Percentiles rank a stretch among this genome's conserved stretches.
Evolutionary conservation across 2,797 vertebrate species (phyloP).

Genomic region (Lithobates pipiens): DNA sequence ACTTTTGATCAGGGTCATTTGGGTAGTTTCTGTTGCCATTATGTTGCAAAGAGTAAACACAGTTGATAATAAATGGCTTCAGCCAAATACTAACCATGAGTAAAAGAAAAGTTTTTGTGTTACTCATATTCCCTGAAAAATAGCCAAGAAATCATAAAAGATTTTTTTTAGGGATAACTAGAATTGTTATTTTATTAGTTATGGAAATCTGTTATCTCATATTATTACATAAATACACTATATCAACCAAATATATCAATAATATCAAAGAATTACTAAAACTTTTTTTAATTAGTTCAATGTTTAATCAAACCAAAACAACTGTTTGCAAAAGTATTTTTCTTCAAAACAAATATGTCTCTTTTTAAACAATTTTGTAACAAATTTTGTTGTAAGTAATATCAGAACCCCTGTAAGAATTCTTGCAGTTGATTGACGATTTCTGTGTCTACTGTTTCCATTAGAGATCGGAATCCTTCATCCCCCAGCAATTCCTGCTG

Average conservation of each 20-base stretch:
- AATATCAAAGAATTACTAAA: not conserved
- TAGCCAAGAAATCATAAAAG: no score
- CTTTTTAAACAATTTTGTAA: not conserved
- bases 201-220: not conserved
- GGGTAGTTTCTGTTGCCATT: no score
- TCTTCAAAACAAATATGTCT: constrained; percentile 10
- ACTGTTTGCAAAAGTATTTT: constrained; percentile 24
- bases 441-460: constrained; percentile 97
- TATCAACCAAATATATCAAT: not conserved
- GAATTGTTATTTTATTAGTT: not conserved
- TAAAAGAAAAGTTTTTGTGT: no score
- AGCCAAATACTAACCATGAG: no score
- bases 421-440: constrained; percentile 92
- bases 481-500: constrained; percentile 92
- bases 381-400: constrained; percentile 1
- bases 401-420: constrained; percentile 89
- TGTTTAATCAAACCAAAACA: constrained; percentile 15
- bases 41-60: no score
- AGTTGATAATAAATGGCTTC: no score
- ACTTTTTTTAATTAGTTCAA: not conserved
- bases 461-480: constrained; percentile 88
- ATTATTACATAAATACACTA: not conserved
- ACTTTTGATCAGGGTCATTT: no score
- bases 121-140: no score
- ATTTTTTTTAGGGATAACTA: not conserved